Base-by-base conservation (phyloP, 2,888 invertebrate genomes). In the Hydropsyche betteni region DNA sequence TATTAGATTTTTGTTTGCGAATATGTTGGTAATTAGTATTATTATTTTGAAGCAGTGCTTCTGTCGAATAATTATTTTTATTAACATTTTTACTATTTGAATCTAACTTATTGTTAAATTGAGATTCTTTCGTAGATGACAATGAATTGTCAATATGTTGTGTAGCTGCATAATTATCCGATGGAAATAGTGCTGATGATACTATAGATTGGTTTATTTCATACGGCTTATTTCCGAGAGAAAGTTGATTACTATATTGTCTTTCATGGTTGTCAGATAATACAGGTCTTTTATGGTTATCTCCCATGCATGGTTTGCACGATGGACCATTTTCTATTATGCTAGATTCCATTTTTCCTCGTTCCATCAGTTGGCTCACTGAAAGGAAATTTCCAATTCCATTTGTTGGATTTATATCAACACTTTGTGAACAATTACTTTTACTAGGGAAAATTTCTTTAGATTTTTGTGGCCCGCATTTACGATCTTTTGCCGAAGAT, bases 281-380 rank as follows among this genome's bases (percentile, higher is more conserved):
- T 68, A 58, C 10, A 12, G 44, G 55, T 76, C 74, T 75, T 44
- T 77, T 77, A 16, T 74, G 73, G 51, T 36, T 71, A 24, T 74
- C 75, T 53, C 52, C 52, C 52, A 70, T 70, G 4, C 51, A 70
- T 6, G 70, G 53, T 34, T 70, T 70, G 33, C 38, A 70, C 2
- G 52, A 24, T 10, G 53, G 5, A 52, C n/a, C 44, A 51, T 69
- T 74, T 14, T 74, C 76, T 14, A 52, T 69, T 10, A 55, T 33
- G 8, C 34, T 68, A n/a, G 52, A 58, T 50, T 84, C 85, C 7
- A 81, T 84, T 80, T 87, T 88, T 79, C 86, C 86, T 78, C 85
- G 87, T 79, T 88, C 90, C 6, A 90, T 90, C 24, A 90, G 81
- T 78, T 90, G 90, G 81, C 90, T 90, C 0, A 91, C 90, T 0